A percentile compares a stretch with the other conserved stretches of the same genome.
Conservation (phyloP, 2,797 vertebrate species). For the Leptoclinus maculatus region DNA sequence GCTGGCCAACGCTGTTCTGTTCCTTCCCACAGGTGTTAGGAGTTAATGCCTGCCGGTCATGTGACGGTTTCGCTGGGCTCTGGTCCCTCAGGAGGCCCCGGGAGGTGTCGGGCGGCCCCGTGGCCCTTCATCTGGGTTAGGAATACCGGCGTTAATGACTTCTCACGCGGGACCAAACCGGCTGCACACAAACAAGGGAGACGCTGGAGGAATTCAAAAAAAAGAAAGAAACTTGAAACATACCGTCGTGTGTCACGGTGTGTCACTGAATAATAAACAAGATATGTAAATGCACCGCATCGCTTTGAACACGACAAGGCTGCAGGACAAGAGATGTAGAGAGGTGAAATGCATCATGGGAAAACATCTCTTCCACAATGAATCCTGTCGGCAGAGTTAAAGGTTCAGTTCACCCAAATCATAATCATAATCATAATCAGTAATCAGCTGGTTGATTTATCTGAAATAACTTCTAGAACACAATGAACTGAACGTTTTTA, state of each 20-base stretch:
- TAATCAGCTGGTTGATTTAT: no score
- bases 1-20: constrained; percentile 60
- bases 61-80: constrained; percentile 58
- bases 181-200: constrained; percentile 56
- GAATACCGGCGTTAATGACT: constrained; percentile 82
- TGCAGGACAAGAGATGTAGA: no score
- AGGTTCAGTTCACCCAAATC: no score
- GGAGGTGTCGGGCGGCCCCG: constrained; percentile 58
- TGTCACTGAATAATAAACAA: background rate
- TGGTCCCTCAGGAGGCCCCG: constrained; percentile 60
- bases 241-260: constrained; percentile 9
- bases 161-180: constrained; percentile 58
- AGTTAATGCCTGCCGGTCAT: constrained; percentile 69
- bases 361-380: background rate
- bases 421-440: no score
- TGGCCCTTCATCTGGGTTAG: constrained; percentile 72
- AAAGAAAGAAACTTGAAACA: constrained; percentile 24
- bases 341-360: background rate
- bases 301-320: background rate
- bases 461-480: no score
- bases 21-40: constrained; percentile 74
- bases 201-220: constrained; percentile 20
- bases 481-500: no score
- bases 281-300: no score
- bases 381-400: no score